Evolutionary conservation across 2,888 invertebrate genomes (phyloP), one percentile per base, ranked within the genome.

Genomic region (Thera britannica): DNA sequence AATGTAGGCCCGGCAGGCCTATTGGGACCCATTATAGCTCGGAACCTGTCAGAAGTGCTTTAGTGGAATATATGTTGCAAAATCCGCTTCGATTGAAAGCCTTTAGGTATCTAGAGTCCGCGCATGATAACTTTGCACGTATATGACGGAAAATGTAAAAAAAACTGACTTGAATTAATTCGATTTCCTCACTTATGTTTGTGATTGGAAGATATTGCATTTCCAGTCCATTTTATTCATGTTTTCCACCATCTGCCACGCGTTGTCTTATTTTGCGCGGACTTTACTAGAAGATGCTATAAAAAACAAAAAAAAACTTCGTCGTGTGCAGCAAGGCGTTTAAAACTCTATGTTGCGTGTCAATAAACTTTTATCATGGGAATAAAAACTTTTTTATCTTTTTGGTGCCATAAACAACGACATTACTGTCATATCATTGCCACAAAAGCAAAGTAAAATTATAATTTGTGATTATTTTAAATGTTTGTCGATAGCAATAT

Each of bases 31-130:
- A 44, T 36, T 36, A 44, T 36, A 36, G 48, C 36, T 62, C 56
- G 9, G 9, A 62, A 38, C 64, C 51, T 48, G 62, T 49, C 38
- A 62, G 48, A 57, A 56, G 48, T 62, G 61, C 11, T 41, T 56
- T 7, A 56, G 12, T 36, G 12, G 23, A 55, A 41, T 55, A 11
- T 38, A 62, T 49, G 38, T 23, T 36, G 36, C 34, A 6, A 8
- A n/a, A 23, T 35, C 23, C 8, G 55, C 55, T 38, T 56, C 49
- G 62, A 57, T 62, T 62, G 23, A 49, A 44, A 2, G 36, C 36
- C 3, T 23, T 23, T 23, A 23, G 23, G 23, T 23, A 23, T 23
- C 23, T 23, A 23, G 23, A 23, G 23, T 23, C 23, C 23, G 23
- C 23, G 23, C 23, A 23, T 23, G 23, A 23, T 23, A 23, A 23